Conservation (phyloP, 1,140 invertebrate species). For the Leptinotarsa lineolata region DNA sequence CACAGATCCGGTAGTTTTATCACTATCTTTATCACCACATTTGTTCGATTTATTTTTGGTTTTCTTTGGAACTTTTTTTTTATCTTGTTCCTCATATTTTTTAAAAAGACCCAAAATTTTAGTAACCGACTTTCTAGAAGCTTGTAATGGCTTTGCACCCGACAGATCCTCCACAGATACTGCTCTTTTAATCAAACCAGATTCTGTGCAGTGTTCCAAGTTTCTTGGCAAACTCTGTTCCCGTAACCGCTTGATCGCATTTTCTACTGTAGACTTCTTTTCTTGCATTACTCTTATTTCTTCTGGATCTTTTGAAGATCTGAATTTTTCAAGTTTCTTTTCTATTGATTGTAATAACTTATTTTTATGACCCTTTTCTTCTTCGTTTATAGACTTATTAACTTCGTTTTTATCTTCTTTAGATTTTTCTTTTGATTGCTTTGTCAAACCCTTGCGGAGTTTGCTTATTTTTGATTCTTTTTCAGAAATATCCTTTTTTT, state of each 20-base stretch:
- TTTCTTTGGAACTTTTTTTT: slow-evolving; percentile 45
- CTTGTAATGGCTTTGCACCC: slow-evolving; percentile 49
- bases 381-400: slow-evolving; percentile 55
- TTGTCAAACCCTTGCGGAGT: slow-evolving; percentile 51
- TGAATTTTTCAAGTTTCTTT: slow-evolving; percentile 69
- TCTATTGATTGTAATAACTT: slow-evolving; percentile 66
- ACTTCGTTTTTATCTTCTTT: slow-evolving; percentile 57
- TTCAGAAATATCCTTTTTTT: slow-evolving; percentile 24
- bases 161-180: slow-evolving; percentile 70
- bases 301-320: slow-evolving; percentile 56
- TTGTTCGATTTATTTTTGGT: slow-evolving; percentile 32
- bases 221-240: slow-evolving; percentile 68
- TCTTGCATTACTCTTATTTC: slow-evolving; percentile 54
- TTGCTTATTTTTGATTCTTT: slow-evolving; percentile 61
- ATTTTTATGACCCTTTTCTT: slow-evolving; percentile 58
- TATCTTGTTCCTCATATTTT: slow-evolving; percentile 65
- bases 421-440: slow-evolving; percentile 57
- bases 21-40: slow-evolving; percentile 15
- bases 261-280: slow-evolving; percentile 58
- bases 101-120: slow-evolving; percentile 75
- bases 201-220: slow-evolving; percentile 59
- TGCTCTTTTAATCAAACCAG: slow-evolving; percentile 67
- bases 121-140: slow-evolving; percentile 64
- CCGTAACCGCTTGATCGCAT: slow-evolving; percentile 60
- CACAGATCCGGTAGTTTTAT: slow-evolving; percentile 36